Conservation (phyloP, 1,140 invertebrate species). For the Ephestia elutella region DNA sequence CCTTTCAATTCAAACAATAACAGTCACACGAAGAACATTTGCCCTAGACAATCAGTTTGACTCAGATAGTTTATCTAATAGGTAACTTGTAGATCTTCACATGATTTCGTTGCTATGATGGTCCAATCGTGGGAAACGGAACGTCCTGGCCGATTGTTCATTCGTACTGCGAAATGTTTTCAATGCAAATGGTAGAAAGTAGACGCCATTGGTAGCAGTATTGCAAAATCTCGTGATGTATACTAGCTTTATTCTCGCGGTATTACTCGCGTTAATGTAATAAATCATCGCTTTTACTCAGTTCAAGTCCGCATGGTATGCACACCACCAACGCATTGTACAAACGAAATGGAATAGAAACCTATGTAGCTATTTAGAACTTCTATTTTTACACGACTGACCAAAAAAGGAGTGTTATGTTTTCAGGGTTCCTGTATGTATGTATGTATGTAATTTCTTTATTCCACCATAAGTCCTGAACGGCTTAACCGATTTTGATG, state of each 20-base stretch:
- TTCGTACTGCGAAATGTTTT: not conserved
- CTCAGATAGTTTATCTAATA: not conserved
- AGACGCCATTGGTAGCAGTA: not conserved
- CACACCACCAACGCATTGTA: too few relatives aligned
- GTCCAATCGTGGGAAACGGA: not conserved
- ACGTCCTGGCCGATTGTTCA: not conserved
- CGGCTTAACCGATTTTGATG: too few relatives aligned
- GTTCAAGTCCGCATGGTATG: too few relatives aligned
- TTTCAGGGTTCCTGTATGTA: too few relatives aligned
- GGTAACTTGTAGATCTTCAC: not conserved
- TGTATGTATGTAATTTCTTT: too few relatives aligned
- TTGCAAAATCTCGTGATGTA: not conserved
- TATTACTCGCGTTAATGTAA: slow-evolving; percentile 10
- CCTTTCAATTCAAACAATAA: too few relatives aligned
- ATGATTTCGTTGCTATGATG: not conserved
- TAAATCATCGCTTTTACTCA: not conserved
- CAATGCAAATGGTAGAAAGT: not conserved
- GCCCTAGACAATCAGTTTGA: not conserved
- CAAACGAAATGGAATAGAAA: too few relatives aligned
- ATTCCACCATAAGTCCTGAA: too few relatives aligned
- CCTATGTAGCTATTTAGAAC: too few relatives aligned
- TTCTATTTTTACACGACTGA: too few relatives aligned
- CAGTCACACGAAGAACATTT: too few relatives aligned
- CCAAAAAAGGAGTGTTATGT: too few relatives aligned
- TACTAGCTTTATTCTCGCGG: not conserved